Conservation (phyloP, 2,888 invertebrate genomes). For the Thera britannica region DNA sequence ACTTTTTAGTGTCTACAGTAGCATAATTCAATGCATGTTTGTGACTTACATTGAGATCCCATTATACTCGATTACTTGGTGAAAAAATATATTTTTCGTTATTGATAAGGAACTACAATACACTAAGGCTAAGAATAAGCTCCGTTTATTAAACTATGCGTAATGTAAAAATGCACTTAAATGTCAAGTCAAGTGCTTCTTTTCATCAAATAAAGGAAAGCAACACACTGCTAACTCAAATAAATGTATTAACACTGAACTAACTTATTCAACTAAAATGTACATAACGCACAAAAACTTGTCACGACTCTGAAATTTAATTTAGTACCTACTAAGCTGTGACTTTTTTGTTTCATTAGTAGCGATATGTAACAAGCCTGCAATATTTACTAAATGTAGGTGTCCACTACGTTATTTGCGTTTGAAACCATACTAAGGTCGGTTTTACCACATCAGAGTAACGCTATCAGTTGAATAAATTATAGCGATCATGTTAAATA, state of each 20-base stretch:
- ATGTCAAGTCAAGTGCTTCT: constrained; percentile 61
- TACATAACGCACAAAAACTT: background rate
- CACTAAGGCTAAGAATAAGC: constrained; percentile 35
- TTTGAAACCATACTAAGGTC: no score
- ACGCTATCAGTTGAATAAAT: no score
- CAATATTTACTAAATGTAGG: no score
- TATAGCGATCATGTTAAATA: no score
- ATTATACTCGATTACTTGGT: constrained; percentile 13
- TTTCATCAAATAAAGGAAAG: constrained; percentile 50
- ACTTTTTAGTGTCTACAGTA: background rate
- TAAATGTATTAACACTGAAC: constrained; percentile 47
- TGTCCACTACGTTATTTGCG: no score
- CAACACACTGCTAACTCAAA: constrained; percentile 34
- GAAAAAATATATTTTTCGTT: constrained; percentile 32
- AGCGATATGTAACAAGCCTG: no score
- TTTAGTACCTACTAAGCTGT: no score
- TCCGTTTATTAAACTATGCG: constrained; percentile 22
- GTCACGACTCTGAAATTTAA: no score
- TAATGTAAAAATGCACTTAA: constrained; percentile 66
- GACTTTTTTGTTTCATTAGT: no score
- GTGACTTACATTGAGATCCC: constrained; percentile 13
- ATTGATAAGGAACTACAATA: constrained; percentile 31
- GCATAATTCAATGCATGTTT: constrained; percentile 7
- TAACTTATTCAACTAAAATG: background rate
- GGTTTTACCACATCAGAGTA: no score